Evolutionary conservation across 2,888 invertebrate genomes (phyloP).

Genomic region (Ephialtes manifestator): DNA sequence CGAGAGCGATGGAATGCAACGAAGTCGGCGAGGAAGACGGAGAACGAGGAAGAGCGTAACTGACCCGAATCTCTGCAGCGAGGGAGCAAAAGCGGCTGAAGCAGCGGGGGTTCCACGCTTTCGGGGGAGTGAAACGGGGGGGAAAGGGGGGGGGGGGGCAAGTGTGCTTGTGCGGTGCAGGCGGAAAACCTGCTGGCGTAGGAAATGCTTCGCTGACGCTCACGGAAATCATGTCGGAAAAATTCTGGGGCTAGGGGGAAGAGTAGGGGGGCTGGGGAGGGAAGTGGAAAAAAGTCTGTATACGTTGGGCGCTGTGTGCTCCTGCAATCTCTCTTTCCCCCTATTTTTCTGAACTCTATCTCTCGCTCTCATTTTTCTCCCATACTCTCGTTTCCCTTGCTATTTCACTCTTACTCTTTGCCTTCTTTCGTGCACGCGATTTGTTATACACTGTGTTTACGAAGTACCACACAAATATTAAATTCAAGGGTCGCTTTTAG

Average conservation of each 20-base stretch:
- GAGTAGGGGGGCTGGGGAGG: conserved; percentile 54
- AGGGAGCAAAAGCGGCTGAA: conserved; percentile 36
- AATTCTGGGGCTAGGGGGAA: conserved; percentile 63
- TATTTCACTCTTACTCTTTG: conserved; percentile 18
- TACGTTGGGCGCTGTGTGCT: conserved; percentile 45
- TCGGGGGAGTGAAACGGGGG: conserved; percentile 8
- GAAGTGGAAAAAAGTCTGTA: no score
- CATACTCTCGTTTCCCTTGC: conserved; percentile 21
- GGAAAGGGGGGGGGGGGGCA: conserved; percentile 12
- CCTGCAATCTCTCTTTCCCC: conserved; percentile 57
- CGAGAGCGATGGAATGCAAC: conserved; percentile 48
- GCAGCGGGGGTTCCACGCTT: conserved; percentile 38
- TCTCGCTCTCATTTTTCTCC: conserved; percentile 14
- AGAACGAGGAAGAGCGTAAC: conserved; percentile 66
- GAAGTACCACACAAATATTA: background rate
- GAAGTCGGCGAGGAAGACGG: conserved; percentile 22
- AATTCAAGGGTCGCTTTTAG: background rate
- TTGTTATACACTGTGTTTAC: conserved; percentile 28
- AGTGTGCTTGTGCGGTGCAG: conserved; percentile 67
- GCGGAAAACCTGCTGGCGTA: conserved; percentile 83
- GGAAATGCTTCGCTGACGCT: conserved; percentile 78
- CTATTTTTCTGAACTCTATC: conserved; percentile 32
- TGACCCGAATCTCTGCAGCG: conserved; percentile 81
- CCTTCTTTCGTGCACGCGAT: conserved; percentile 42
- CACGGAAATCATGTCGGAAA: conserved; percentile 78